Conservation (phyloP, 2,797 vertebrate genomes). For the Aphelocoma californica region DNA sequence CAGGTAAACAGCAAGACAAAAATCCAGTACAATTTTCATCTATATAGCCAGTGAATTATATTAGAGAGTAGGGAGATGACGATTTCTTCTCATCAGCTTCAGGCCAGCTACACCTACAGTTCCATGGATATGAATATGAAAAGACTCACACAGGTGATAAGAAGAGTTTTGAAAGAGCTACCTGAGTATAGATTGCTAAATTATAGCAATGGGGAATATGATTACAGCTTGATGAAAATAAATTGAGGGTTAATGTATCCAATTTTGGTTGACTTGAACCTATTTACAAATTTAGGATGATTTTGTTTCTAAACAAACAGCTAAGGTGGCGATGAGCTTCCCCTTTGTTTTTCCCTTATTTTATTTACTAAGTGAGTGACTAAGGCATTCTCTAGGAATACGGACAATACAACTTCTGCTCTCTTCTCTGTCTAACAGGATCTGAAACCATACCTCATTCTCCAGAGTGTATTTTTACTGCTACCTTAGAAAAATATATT, state of each 20-base stretch:
- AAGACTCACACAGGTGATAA: background rate
- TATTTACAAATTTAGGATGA: background rate
- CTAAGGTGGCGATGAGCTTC: accelerated
- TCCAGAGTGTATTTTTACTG: background rate
- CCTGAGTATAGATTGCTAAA: background rate
- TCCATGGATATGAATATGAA: background rate
- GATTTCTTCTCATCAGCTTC: background rate
- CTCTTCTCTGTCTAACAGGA: background rate
- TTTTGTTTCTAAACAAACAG: background rate
- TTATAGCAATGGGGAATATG: background rate
- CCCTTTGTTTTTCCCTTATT: background rate
- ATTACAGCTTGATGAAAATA: background rate
- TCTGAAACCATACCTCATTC: background rate
- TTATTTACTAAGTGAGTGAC: background rate
- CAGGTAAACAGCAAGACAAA: background rate
- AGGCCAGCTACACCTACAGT: background rate
- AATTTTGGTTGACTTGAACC: background rate
- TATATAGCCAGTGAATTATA: background rate
- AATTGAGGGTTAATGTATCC: background rate
- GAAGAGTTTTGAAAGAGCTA: background rate
- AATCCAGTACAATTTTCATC: background rate
- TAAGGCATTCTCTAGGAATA: background rate
- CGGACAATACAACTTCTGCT: background rate
- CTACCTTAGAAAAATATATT: background rate
- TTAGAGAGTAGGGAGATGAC: background rate